Percentiles rank a stretch among this genome's conserved stretches.
These are phyloP conservation scores for Pseudochaenichthys georgianus DNA, from an alignment of 2,797 vertebrate species.

Conservation along the genomic window DNA sequence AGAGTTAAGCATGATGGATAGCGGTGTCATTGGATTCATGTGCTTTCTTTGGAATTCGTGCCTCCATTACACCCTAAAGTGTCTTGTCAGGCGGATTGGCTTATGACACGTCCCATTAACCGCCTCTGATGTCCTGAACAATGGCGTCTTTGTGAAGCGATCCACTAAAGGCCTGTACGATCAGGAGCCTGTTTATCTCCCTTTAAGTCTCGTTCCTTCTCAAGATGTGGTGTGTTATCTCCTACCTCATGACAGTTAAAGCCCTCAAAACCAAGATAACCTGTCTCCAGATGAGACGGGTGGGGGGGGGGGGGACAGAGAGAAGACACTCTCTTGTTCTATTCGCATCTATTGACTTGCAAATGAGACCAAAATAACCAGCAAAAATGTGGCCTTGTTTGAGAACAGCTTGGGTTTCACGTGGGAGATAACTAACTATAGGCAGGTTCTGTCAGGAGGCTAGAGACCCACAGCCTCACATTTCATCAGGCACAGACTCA, in stretches of 20 bases:
- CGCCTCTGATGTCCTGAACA: constrained; percentile 60
- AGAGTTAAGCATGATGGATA: constrained; percentile 40
- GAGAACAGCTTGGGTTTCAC: constrained; percentile 71
- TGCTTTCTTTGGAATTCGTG: constrained; percentile 20
- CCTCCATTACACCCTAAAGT: constrained; percentile 47
- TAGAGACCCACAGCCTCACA: constrained; percentile 44
- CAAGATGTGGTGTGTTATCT: constrained; percentile 70
- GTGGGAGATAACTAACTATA: constrained; percentile 72
- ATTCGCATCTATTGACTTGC: constrained; percentile 77
- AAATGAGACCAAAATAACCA: constrained; percentile 81
- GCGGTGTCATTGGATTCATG: constrained; percentile 30
- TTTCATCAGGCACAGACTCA: constrained; percentile 57
- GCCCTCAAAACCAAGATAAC: constrained; percentile 71
- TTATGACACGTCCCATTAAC: constrained; percentile 64
- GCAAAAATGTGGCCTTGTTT: constrained; percentile 78
- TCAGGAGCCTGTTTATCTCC: constrained; percentile 69
- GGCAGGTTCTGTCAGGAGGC: constrained; percentile 69
- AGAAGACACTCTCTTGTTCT: constrained; percentile 72
- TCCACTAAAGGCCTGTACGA: constrained; percentile 60
- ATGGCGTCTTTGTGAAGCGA: constrained; percentile 63
- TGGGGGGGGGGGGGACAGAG: constrained; percentile 35
- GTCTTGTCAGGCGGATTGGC: constrained; percentile 59
- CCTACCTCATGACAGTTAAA: constrained; percentile 62
- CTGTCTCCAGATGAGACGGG: constrained; percentile 51
- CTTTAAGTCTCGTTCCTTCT: constrained; percentile 30